Percentiles rank a stretch among this genome's conserved stretches.
Conservation (phyloP, 2,797 vertebrate species). For the Rhodeus uyekii region DNA sequence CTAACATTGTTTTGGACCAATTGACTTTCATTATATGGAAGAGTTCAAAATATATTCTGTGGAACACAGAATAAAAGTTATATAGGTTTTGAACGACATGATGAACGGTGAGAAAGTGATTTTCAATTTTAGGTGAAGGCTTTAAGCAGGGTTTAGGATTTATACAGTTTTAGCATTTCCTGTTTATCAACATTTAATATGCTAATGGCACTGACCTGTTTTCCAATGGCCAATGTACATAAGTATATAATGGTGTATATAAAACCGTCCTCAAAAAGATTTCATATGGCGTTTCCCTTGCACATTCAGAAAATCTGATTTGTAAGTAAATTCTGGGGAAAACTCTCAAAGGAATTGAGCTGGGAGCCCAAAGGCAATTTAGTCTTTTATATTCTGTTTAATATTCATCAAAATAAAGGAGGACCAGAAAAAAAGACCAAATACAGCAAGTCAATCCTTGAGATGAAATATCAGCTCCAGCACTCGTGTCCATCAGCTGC, state of each 20-base stretch:
- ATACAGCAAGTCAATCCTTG: background rate
- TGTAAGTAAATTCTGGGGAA: constrained; percentile 27
- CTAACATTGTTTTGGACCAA: background rate
- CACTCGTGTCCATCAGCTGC: constrained; percentile 16
- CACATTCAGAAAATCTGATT: constrained; percentile 21
- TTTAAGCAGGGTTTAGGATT: background rate
- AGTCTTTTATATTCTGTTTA: constrained; percentile 33
- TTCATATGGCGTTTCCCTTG: background rate
- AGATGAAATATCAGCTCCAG: constrained; percentile 18
- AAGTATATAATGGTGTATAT: background rate
- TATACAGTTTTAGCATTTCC: background rate
- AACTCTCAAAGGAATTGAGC: constrained; percentile 18
- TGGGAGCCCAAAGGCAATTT: constrained; percentile 17
- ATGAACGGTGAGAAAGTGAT: background rate
- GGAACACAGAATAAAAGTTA: no score
- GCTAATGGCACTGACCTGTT: background rate
- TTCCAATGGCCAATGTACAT: background rate
- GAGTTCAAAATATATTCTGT: background rate
- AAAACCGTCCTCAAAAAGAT: background rate
- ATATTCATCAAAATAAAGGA: constrained; percentile 40
- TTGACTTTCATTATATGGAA: background rate
- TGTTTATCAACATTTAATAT: background rate
- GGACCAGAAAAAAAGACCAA: background rate
- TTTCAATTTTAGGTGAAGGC: background rate
- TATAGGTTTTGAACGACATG: background rate